These are phyloP conservation scores for Aspidoscelis tigris DNA, from an alignment of 2,113 vertebrate species.

Conservation along the genomic window DNA sequence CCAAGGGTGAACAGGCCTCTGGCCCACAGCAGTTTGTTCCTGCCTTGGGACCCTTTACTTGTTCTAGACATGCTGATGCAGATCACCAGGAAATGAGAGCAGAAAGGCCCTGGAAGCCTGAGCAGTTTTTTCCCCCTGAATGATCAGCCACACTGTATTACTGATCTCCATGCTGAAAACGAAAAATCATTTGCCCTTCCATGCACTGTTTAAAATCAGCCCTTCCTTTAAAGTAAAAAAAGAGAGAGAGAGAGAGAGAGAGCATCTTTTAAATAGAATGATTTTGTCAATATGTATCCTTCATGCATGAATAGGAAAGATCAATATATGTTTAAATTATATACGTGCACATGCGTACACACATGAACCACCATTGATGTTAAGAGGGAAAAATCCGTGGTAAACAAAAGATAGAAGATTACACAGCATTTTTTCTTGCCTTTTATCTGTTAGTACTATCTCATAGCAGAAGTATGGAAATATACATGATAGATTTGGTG, in stretches of 20 bases:
- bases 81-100: no score
- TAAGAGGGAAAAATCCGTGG: neutral
- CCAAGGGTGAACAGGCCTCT: no score
- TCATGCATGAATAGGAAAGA: slow-evolving; percentile 25
- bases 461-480: neutral
- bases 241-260: neutral
- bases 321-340: neutral
- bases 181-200: slow-evolving; percentile 28
- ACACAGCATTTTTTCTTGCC: neutral
- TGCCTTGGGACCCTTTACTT: no score
- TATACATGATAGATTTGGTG: neutral
- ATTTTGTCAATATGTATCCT: slow-evolving; percentile 44
- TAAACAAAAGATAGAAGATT: neutral
- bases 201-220: slow-evolving; percentile 21
- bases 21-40: no score
- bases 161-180: slow-evolving; percentile 50
- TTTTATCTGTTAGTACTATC: neutral
- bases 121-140: slow-evolving; percentile 49
- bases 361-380: neutral
- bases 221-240: slow-evolving; percentile 26
- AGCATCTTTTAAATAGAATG: slow-evolving; percentile 25
- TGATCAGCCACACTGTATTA: slow-evolving; percentile 26
- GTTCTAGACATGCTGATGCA: no score
- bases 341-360: neutral
- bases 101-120: slow-evolving; percentile 8